Percentiles rank a stretch among this genome's conserved stretches.
Evolutionary conservation across 2,797 vertebrate genomes (phyloP).

Genomic region (Acropternis orthonyx): DNA sequence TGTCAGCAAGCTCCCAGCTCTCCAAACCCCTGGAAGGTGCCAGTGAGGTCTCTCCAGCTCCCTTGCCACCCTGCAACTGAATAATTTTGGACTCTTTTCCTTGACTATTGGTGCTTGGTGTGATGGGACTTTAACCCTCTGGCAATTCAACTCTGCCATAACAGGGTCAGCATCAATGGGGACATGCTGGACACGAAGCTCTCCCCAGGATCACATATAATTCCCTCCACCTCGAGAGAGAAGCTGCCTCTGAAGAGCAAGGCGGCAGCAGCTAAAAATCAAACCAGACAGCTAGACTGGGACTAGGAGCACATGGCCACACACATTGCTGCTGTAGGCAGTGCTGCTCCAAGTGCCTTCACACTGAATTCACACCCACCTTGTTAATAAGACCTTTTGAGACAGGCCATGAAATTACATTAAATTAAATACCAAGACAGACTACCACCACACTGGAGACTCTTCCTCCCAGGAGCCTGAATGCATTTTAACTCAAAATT

Average conservation of each 20-base stretch:
- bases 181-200: neutral
- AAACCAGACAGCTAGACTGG: neutral
- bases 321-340: neutral
- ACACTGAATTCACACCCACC: neutral
- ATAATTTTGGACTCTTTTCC: neutral
- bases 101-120: neutral
- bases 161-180: neutral
- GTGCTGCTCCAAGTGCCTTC: neutral
- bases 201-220: neutral
- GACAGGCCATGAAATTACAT: conserved; percentile 1
- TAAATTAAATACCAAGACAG: neutral
- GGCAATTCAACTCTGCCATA: neutral
- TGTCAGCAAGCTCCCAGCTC: neutral
- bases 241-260: neutral
- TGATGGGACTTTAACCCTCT: neutral
- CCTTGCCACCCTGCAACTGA: neutral
- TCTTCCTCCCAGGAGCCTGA: neutral
- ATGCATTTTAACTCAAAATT: neutral
- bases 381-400: neutral
- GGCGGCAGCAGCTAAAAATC: neutral
- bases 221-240: neutral
- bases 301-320: neutral
- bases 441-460: neutral
- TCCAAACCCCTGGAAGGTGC: neutral
- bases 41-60: neutral